phyloP scores from a whole-genome alignment of 2,888 invertebrate species.

The Latrodectus elegans region DNA sequence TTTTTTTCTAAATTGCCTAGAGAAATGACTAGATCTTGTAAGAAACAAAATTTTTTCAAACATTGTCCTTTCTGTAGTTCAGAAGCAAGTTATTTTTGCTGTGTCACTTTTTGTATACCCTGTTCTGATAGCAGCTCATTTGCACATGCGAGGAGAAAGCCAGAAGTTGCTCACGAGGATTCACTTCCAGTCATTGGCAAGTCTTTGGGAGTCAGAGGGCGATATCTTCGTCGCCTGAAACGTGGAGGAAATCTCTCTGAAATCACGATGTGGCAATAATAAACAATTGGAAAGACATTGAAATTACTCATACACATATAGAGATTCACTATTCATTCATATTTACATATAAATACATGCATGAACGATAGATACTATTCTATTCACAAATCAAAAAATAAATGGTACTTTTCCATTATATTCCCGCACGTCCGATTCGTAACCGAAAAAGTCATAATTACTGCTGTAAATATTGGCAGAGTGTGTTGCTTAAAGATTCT shows the following conservation, averaged over 20 bases:
- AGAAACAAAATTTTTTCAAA: slow-evolving; percentile 31
- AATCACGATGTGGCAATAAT: slow-evolving; percentile 53
- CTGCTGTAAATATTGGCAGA: too few species aligned
- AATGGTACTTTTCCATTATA: too few species aligned
- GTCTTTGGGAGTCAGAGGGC: slow-evolving; percentile 70
- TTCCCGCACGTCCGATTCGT: too few species aligned
- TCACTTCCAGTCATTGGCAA: slow-evolving; percentile 70
- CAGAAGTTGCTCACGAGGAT: slow-evolving; percentile 53
- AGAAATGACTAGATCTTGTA: slow-evolving; percentile 65
- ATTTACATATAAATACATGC: too few species aligned
- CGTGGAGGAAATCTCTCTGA: slow-evolving; percentile 68
- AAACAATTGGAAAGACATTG: slow-evolving; percentile 26
- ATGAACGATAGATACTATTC: too few species aligned
- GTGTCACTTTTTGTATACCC: slow-evolving; percentile 6
- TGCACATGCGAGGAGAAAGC: background rate
- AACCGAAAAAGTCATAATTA: too few species aligned
- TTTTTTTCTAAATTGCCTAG: slow-evolving; percentile 54
- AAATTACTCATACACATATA: background rate
- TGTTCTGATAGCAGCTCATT: background rate
- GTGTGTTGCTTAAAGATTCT: too few species aligned
- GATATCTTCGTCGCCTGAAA: slow-evolving; percentile 70
- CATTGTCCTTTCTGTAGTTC: slow-evolving; percentile 12
- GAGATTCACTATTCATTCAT: too few species aligned
- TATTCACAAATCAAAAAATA: too few species aligned
- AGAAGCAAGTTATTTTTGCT: slow-evolving; percentile 30